Conservation (phyloP, 2,888 invertebrate genomes). For the Incurvaria masculella region DNA sequence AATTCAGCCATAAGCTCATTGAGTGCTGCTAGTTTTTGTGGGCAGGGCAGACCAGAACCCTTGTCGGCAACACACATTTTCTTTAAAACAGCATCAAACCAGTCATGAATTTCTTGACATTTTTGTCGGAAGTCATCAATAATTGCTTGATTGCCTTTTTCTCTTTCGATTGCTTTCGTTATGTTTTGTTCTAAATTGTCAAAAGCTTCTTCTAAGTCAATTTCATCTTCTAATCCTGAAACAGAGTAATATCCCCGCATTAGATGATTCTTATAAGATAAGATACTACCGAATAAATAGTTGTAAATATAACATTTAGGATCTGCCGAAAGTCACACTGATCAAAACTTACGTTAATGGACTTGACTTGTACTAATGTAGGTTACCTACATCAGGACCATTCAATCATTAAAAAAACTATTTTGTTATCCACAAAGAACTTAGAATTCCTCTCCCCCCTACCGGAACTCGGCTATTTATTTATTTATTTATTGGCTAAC, state of each 20-base stretch:
- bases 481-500: too few relatives aligned
- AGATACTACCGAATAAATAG: not conserved
- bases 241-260: constrained; percentile 3
- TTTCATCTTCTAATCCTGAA: constrained; percentile 60
- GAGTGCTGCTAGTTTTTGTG: constrained; percentile 74
- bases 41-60: constrained; percentile 77
- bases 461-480: too few relatives aligned
- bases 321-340: too few relatives aligned
- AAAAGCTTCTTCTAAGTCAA: constrained; percentile 69
- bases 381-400: too few relatives aligned
- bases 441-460: too few relatives aligned
- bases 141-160: constrained; percentile 70
- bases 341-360: too few relatives aligned
- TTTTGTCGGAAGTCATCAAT: constrained; percentile 76
- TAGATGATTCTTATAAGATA: not conserved
- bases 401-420: too few relatives aligned
- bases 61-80: constrained; percentile 81
- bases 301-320: not conserved
- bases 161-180: constrained; percentile 68
- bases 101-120: constrained; percentile 73
- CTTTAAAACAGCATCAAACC: constrained; percentile 78
- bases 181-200: constrained; percentile 69
- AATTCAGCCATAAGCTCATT: constrained; percentile 71
- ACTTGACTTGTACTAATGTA: too few relatives aligned
- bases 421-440: too few relatives aligned